phyloP scores from a whole-genome alignment of 2,797 vertebrate genomes.

The Gastrophryne carolinensis region DNA sequence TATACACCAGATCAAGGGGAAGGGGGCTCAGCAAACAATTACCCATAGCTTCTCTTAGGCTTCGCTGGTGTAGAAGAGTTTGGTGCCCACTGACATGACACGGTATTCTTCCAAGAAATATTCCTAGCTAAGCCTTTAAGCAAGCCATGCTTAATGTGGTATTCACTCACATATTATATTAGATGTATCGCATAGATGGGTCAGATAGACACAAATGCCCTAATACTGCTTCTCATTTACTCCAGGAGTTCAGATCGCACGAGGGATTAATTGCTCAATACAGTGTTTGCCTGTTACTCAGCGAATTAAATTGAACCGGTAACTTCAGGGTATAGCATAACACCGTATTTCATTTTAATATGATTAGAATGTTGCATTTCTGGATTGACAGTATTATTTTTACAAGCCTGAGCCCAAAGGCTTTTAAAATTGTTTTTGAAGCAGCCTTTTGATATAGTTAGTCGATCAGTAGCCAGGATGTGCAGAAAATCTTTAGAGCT shows the following conservation, averaged over 20 bases:
- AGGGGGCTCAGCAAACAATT: too few relatives aligned
- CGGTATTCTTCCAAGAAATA: too few relatives aligned
- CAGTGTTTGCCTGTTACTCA: conserved; percentile 53
- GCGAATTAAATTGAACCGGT: conserved; percentile 52
- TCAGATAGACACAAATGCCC: not conserved
- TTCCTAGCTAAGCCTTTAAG: too few relatives aligned
- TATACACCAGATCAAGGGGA: too few relatives aligned
- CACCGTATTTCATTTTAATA: conserved; percentile 60
- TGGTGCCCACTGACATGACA: too few relatives aligned
- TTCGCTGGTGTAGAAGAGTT: too few relatives aligned
- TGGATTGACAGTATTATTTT: conserved; percentile 59
- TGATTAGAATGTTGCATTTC: conserved; percentile 60
- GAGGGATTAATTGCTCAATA: conserved; percentile 60
- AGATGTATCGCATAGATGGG: not conserved
- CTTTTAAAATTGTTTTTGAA: conserved; percentile 35
- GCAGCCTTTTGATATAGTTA: conserved; percentile 47
- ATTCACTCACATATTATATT: not conserved
- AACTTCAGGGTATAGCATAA: conserved; percentile 57
- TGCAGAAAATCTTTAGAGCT: conserved; percentile 57
- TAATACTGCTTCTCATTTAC: not conserved
- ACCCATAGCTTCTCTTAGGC: too few relatives aligned
- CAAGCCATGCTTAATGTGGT: too few relatives aligned
- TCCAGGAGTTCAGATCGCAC: conserved; percentile 38
- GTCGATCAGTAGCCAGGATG: conserved; percentile 59
- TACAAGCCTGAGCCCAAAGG: conserved; percentile 56